Evolutionary conservation across 92 coral and sea anemone genomes (phyloP).

Genomic region (Bergia puertoricense): DNA sequence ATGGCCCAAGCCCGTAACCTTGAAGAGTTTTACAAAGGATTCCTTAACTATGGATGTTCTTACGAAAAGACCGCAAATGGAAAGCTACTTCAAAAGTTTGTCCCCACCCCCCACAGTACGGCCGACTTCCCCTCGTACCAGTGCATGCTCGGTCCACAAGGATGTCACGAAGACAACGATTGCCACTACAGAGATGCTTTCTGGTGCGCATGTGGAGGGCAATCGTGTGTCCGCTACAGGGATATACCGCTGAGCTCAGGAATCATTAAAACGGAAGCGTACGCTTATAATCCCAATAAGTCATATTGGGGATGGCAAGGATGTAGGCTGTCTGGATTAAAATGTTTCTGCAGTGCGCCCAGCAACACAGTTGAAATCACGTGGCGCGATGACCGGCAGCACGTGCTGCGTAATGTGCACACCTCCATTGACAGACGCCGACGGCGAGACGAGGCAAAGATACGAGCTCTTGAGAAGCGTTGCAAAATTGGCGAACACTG

Average conservation of each 20-base stretch:
- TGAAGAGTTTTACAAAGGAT: constrained; percentile 64
- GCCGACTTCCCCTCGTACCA: constrained; percentile 48
- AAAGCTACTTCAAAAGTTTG: constrained; percentile 45
- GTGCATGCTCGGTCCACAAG: constrained; percentile 45
- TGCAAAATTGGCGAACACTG: background rate
- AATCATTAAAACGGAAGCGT: background rate
- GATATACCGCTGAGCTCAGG: background rate
- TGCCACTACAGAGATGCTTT: constrained; percentile 39
- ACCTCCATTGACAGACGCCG: background rate
- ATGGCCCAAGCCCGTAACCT: constrained; percentile 52
- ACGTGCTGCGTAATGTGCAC: constrained; percentile 15
- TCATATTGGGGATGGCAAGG: constrained; percentile 5
- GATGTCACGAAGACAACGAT: constrained; percentile 49
- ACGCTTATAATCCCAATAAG: background rate
- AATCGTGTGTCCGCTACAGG: background rate
- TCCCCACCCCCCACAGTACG: constrained; percentile 19
- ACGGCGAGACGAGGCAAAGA: constrained; percentile 10
- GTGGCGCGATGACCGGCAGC: constrained; percentile 22
- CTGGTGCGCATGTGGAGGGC: constrained; percentile 29
- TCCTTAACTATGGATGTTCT: constrained; percentile 51
- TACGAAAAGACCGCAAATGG: constrained; percentile 26
- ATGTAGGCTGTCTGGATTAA: background rate
- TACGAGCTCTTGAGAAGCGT: constrained; percentile 14
- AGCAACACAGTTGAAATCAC: constrained; percentile 5
- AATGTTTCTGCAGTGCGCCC: background rate